Evolutionary conservation across 2,888 invertebrate species (phyloP).

Genomic region (Ochropleura leucogaster): DNA sequence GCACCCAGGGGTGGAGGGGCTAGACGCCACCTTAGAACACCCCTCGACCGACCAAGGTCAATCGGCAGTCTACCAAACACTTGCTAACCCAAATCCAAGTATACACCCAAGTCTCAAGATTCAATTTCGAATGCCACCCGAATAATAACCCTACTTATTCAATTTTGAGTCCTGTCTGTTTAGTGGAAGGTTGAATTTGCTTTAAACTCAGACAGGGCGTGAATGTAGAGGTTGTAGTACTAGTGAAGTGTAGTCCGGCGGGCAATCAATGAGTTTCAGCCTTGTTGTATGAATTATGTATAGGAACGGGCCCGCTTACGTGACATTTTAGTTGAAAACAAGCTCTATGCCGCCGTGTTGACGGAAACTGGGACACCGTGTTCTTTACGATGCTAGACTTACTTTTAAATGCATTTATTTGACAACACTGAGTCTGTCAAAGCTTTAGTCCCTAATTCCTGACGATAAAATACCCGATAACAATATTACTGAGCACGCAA

Average conservation of each 20-base stretch:
- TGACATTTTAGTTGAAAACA: conserved; percentile 76
- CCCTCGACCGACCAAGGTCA: conserved; percentile 85
- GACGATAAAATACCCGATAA: neutral
- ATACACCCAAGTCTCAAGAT: conserved; percentile 56
- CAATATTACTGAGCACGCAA: neutral
- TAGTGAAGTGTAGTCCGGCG: conserved; percentile 73
- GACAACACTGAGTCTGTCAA: conserved; percentile 9
- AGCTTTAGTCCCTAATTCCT: neutral
- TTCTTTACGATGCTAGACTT: conserved; percentile 21
- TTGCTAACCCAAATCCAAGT: conserved; percentile 65
- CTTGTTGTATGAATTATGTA: conserved; percentile 82
- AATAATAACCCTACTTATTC: conserved; percentile 52
- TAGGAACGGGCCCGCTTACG: conserved; percentile 71
- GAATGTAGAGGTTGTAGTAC: conserved; percentile 68
- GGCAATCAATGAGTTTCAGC: conserved; percentile 85
- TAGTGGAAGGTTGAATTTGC: conserved; percentile 67
- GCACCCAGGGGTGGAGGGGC: conserved; percentile 71
- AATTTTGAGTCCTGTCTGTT: conserved; percentile 59
- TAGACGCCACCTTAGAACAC: conserved; percentile 79
- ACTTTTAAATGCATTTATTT: conserved; percentile 38
- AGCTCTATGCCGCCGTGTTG: conserved; percentile 52
- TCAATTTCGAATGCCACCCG: conserved; percentile 58
- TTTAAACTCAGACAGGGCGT: conserved; percentile 47
- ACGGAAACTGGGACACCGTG: conserved; percentile 50
- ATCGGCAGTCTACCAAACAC: conserved; percentile 70